Evolutionary conservation across 2,797 vertebrate species (phyloP), one percentile per base, ranked within the genome.

Genomic region (Oreochromis mossambicus): DNA sequence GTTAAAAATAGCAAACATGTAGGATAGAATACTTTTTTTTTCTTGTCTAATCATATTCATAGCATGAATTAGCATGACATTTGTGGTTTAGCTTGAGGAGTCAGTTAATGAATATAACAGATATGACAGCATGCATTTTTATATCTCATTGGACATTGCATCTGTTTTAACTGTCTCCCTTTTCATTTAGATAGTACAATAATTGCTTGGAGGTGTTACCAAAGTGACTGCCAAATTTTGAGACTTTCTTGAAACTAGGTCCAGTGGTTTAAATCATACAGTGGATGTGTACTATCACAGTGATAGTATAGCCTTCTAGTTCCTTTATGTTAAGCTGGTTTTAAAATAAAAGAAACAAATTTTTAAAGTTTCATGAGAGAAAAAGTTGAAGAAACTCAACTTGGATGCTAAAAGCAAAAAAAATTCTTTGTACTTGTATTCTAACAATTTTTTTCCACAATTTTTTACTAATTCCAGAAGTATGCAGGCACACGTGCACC

Each of bases 1-100:
- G 26, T 75, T 50, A 75, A 32, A 63, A 50, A 75, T 75, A 32
- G 15, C 24, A 75, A 48, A 75, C 17, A 50, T 75, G 43, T 32
- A 13, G 26, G 24, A 48, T 32, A 75, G 26, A n/a, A 48, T 50
- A 32, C 48, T 48, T 5, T 17, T 46, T 48, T 48, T 75, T 17
- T 32, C 10, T 13, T 50, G 6, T 75, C 15, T 75, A 32, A 75
- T 19, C 6, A 29, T 13, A 75, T 50, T 46, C 26, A 8, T n/a
- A 50, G 17, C 68, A 26, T 2, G 21, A 43, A 5, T 70, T 70
- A 70, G 14, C 5, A 50, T 75, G 26, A 3, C 26, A 32, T 75
- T 48, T 32, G 43, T 29, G 43, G 41, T 48, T 3, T 29, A 73
- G 68, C 48, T 29, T 17, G 6, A 73, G 15, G 24, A 48, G 15